phyloP scores from a whole-genome alignment of 1,140 invertebrate genomes.

The Anoplophora glabripennis region DNA sequence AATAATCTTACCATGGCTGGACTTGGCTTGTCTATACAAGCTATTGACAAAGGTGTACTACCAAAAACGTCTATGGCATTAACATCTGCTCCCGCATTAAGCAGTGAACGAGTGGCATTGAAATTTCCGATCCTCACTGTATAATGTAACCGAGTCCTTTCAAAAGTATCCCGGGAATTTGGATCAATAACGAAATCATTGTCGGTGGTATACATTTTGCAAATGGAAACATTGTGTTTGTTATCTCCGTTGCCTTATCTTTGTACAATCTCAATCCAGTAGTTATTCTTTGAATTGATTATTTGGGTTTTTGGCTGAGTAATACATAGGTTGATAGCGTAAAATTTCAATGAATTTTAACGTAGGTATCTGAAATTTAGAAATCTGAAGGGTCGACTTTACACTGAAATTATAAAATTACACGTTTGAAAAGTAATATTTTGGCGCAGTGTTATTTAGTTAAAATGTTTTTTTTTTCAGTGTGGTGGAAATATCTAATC shows the following conservation, averaged over 20 bases:
- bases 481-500: too few relatives aligned
- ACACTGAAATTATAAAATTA: too few relatives aligned
- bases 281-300: too few relatives aligned
- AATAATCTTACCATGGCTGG: not conserved
- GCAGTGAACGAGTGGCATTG: not conserved
- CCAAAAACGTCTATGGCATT: not conserved
- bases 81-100: not conserved
- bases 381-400: too few relatives aligned
- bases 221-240: not conserved
- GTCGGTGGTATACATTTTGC: not conserved
- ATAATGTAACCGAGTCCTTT: not conserved
- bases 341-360: too few relatives aligned
- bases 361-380: too few relatives aligned
- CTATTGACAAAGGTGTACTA: conserved; percentile 7
- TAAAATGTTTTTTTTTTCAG: too few relatives aligned
- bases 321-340: too few relatives aligned
- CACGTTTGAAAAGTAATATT: too few relatives aligned
- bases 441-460: too few relatives aligned
- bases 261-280: too few relatives aligned
- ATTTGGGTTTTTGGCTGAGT: too few relatives aligned
- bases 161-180: not conserved
- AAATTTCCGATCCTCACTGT: not conserved
- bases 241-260: not conserved
- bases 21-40: not conserved
- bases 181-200: not conserved